phyloP scores from a whole-genome alignment of 2,888 invertebrate species.

The Hemicrepidius hirtus region DNA sequence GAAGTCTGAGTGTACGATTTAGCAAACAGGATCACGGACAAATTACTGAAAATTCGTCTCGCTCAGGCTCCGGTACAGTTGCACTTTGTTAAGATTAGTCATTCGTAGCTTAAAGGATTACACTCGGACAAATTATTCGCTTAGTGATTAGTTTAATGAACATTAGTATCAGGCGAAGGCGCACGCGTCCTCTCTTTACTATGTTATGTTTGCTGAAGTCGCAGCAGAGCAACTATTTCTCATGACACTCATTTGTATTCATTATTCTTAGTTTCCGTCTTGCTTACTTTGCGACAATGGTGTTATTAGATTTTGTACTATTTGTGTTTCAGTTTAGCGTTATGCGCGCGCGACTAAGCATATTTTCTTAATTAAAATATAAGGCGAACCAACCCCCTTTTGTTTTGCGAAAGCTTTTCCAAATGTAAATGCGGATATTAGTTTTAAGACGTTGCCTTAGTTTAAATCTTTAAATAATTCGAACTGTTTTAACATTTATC shows the following conservation, averaged over 20 bases:
- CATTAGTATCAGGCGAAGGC: slow-evolving; percentile 60
- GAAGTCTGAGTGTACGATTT: slow-evolving; percentile 56
- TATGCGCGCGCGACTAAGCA: slow-evolving; percentile 45
- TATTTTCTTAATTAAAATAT: slow-evolving; percentile 47
- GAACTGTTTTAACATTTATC: background rate
- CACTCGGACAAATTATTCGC: slow-evolving; percentile 69
- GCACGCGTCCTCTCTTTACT: slow-evolving; percentile 31
- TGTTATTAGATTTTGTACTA: slow-evolving; percentile 59
- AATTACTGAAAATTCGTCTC: slow-evolving; percentile 68
- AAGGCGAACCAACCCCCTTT: background rate
- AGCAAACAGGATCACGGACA: slow-evolving; percentile 61
- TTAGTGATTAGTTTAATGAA: slow-evolving; percentile 70
- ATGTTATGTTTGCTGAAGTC: slow-evolving; percentile 49
- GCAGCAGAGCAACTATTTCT: slow-evolving; percentile 51
- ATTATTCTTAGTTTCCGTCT: slow-evolving; percentile 61
- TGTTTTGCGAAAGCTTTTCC: slow-evolving; percentile 9
- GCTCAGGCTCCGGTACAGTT: slow-evolving; percentile 63
- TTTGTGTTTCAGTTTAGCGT: slow-evolving; percentile 53
- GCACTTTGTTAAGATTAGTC: slow-evolving; percentile 71
- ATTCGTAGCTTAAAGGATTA: slow-evolving; percentile 66
- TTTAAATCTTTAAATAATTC: background rate
- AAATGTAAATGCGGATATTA: slow-evolving; percentile 18
- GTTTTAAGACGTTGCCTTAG: slow-evolving; percentile 3
- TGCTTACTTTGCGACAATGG: slow-evolving; percentile 55
- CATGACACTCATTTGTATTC: slow-evolving; percentile 61